phyloP scores from a whole-genome alignment of 2,113 vertebrate genomes.

The Thryonomys swinderianus region DNA sequence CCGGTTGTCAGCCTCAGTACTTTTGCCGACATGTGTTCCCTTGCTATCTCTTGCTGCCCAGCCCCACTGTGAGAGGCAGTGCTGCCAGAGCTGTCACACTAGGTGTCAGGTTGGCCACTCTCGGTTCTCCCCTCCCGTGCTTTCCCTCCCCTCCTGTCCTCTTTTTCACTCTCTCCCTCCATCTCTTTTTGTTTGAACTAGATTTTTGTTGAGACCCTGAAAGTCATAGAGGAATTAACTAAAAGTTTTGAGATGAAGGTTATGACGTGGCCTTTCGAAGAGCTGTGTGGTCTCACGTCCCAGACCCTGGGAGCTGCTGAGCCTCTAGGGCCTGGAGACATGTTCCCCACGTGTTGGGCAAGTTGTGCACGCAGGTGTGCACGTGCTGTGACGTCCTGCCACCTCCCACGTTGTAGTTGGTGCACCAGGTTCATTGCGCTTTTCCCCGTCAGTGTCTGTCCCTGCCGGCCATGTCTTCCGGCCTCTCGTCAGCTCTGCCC shows the following conservation, averaged over 20 bases:
- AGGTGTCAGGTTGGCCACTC: background rate
- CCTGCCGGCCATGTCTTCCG: slow-evolving; percentile 77
- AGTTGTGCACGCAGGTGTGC: rapidly evolving
- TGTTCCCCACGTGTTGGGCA: rapidly evolving
- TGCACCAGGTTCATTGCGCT: background rate
- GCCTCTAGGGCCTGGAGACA: background rate
- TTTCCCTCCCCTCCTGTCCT: no score
- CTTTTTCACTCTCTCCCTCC: background rate
- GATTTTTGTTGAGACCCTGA: background rate
- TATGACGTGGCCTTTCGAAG: background rate
- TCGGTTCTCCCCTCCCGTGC: background rate
- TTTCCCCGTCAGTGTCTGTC: slow-evolving; percentile 74
- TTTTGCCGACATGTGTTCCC: background rate
- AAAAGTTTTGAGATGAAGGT: background rate
- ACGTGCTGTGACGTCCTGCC: rapidly evolving
- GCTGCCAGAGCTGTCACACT: background rate
- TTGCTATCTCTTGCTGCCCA: background rate
- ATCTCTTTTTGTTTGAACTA: background rate
- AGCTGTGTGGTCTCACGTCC: rapidly evolving
- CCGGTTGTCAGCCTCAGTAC: background rate
- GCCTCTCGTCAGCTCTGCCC: slow-evolving; percentile 85
- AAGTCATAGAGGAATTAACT: background rate
- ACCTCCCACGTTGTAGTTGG: background rate
- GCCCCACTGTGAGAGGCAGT: slow-evolving; percentile 38
- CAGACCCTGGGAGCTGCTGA: background rate